These are phyloP conservation scores for Passer montanus DNA, from an alignment of 2,113 vertebrate species.

Conservation along the genomic window DNA sequence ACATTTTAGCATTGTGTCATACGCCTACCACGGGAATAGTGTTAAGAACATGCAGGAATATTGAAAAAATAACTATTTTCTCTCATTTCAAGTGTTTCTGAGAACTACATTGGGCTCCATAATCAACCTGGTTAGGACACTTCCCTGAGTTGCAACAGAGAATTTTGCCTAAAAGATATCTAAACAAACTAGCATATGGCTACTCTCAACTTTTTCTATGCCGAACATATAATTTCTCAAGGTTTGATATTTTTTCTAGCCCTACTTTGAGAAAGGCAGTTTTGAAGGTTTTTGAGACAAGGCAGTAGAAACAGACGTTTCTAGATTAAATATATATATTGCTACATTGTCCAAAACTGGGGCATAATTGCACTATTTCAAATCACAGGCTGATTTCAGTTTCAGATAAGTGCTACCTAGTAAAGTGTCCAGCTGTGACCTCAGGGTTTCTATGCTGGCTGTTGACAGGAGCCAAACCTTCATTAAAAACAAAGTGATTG, in stretches of 20 bases:
- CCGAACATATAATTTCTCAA: background rate
- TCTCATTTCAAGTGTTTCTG: background rate
- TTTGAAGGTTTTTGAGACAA: background rate
- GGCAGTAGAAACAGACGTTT: background rate
- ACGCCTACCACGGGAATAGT: background rate
- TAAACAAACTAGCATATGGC: background rate
- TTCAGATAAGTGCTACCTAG: background rate
- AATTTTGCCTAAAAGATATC: background rate
- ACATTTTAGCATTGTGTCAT: background rate
- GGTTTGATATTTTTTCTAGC: background rate
- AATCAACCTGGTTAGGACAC: background rate
- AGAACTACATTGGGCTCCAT: background rate
- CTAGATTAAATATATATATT: background rate
- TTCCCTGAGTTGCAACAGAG: background rate
- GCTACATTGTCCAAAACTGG: background rate
- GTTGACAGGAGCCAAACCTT: background rate
- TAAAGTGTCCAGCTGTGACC: background rate
- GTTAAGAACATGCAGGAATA: background rate
- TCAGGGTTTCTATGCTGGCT: background rate
- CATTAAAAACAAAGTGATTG: background rate
- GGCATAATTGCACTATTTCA: background rate
- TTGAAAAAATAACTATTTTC: background rate
- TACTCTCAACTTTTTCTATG: background rate
- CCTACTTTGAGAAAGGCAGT: background rate
- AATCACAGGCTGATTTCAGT: background rate